Evolutionary conservation across 2,113 vertebrate species (phyloP).

Genomic region (Puma concolor): DNA sequence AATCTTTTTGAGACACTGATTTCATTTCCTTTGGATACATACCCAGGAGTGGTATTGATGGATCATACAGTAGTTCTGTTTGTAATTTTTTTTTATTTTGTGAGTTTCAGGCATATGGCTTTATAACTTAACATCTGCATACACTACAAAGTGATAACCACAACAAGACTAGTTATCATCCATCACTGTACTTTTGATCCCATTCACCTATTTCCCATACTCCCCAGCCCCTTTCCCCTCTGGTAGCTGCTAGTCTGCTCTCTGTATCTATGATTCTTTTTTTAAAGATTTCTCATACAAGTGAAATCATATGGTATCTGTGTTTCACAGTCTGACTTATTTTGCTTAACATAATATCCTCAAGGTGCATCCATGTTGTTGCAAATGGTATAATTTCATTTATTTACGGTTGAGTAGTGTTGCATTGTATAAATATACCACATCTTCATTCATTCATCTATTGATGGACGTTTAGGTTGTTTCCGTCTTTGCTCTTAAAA

Average conservation of each 20-base stretch:
- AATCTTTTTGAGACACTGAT: not conserved
- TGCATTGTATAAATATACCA: not conserved
- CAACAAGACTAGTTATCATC: not conserved
- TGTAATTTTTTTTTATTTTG: not conserved
- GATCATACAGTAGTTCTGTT: not conserved
- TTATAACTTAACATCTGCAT: not conserved
- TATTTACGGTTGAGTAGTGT: not conserved
- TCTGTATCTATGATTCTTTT: not conserved
- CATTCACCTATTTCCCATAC: not conserved
- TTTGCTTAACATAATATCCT: not conserved
- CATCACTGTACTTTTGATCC: not conserved
- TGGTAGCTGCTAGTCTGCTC: not conserved
- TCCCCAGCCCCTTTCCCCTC: not conserved
- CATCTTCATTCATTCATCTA: not conserved
- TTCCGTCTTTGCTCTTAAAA: not conserved
- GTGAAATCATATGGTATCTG: not conserved
- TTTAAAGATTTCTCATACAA: not conserved
- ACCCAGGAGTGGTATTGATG: not conserved
- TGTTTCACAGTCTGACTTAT: not conserved
- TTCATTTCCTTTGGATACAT: not conserved
- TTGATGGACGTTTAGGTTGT: not conserved
- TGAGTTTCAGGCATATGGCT: not conserved
- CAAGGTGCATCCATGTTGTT: not conserved
- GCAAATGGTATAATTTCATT: not conserved
- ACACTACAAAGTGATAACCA: not conserved